Evolutionary conservation across 2,888 invertebrate genomes (phyloP).

Genomic region (Cantharis nigra): DNA sequence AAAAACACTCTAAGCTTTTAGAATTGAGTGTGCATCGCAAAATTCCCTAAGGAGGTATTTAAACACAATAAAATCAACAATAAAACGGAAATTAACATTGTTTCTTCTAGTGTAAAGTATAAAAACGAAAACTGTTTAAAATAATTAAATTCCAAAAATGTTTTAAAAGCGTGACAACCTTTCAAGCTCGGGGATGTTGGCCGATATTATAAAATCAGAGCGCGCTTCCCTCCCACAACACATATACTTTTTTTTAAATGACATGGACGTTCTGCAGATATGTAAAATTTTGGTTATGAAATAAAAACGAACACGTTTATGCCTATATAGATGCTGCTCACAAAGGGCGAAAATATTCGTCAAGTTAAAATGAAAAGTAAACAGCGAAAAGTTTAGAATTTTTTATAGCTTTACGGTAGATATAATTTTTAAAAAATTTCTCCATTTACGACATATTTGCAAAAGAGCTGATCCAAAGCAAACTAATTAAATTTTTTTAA

Average conservation of each 20-base stretch:
- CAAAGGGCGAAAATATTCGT: not conserved
- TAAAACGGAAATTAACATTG: not conserved
- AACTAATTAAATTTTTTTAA: not conserved
- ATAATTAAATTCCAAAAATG: slow-evolving; percentile 25
- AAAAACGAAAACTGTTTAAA: not conserved
- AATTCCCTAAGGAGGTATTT: not conserved
- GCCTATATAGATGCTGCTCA: not conserved
- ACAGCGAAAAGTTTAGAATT: not conserved
- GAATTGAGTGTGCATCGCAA: not conserved
- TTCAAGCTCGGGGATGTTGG: not conserved
- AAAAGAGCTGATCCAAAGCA: not conserved
- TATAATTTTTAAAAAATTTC: not conserved
- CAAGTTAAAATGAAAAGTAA: slow-evolving; percentile 1
- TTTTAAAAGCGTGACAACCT: slow-evolving; percentile 11
- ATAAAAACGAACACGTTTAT: not conserved
- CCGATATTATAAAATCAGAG: not conserved
- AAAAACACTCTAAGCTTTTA: not conserved
- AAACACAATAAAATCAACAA: slow-evolving; percentile 1
- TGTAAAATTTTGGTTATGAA: not conserved
- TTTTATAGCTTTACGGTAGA: not conserved
- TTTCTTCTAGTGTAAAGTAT: not conserved
- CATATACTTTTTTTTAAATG: not conserved
- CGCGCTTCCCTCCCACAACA: not conserved
- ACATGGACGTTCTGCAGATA: not conserved
- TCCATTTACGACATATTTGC: not conserved